Evolutionary conservation across 2,113 vertebrate genomes (phyloP), one percentile per base, ranked within the genome.

Genomic region (Clarias gariepinus): DNA sequence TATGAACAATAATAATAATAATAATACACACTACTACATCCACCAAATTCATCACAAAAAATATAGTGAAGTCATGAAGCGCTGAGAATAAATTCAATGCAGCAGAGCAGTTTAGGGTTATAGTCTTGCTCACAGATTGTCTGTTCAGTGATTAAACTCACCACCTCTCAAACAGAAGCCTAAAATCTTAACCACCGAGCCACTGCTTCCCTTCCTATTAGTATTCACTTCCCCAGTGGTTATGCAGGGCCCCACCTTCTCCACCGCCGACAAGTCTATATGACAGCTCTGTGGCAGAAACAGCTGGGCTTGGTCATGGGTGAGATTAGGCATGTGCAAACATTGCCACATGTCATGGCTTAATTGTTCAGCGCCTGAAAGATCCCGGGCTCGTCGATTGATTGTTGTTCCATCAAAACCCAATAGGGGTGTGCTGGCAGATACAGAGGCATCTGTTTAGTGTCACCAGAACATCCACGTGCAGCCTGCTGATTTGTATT

Each of bases 301-400:
- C 88, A 85, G 76, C 88, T 87, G 88, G 60, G 23, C 68, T 36
- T 53, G 78, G 83, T 87, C 83, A 83, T 85, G 69, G 82, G 83
- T 28, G 36, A 71, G 88, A 83, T 61, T 11, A 33, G 60, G 28
- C 52, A 0, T 25, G 13, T 77, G 18, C 84, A 82, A 66, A 64
- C 83, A 71, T 85, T 69, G 1, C 69, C 69, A 76, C 85, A 87
- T 79, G 82, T 71, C 85, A 18, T 71, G 12, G 36, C 68, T 60
- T 86, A 86, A 85, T 86, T 89, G 81, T 69, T 12, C 81, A 83
- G 84, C 15, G 47, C 41, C 88, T 76, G 81, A 25, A 82, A 52
- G 83, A 63, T 78, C 76, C 76, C 25, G 1, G 28, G 68, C 60
- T 55, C 41, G n/a, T 74, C 7, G 28, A 41, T 61, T 52, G 71